Base-by-base conservation (phyloP, 2,888 invertebrate species). In the Sepioteuthis lessoniana region DNA sequence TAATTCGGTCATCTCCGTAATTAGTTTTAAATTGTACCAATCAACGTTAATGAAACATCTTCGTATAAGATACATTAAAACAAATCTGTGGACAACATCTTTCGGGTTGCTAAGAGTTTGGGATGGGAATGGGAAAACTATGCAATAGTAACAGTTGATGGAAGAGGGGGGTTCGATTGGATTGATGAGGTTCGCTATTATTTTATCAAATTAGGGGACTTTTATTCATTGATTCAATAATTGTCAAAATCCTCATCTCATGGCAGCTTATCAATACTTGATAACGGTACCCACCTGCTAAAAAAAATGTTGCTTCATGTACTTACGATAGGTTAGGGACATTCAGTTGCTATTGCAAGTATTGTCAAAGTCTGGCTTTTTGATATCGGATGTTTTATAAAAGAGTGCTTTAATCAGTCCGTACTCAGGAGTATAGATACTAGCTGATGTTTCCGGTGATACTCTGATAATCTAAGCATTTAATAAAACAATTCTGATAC, bases 1-100 rank as follows among this genome's bases (percentile, higher is more conserved):
- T 76, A 76, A 76, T 76, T 76, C 76, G 76, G 76, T 76, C 76
- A 76, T 76, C n/a, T 76, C 76, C 76, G n/a, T 76, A 76, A 76
- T 76, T 76, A 76, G n/a, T 76, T 76, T 76, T 35, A 76, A 76
- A 76, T 76, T 35, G 76, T 76, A 1, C 76, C 76, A 76, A 76
- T 76, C 76, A 76, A 76, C 76, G 76, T 76, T 76, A 76, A 76
- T 76, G 76, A 76, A 76, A 76, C 76, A 16, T n/a, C 76, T 76
- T 76, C 76, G n/a, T 76, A n/a, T 76, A n/a, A 76, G n/a, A n/a
- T 76, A 76, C 76, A 76, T n/a, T 76, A 76, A 76, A 76, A 76
- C 76, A 76, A 16, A 76, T 76, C 76, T 16, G n/a, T n/a, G 35
- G 76, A 76, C 76, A 76, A 76, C n/a, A 76, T 76, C 76, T 76